Evolutionary conservation across 2,888 invertebrate species (phyloP).

Genomic region (Lasius fuliginosus): DNA sequence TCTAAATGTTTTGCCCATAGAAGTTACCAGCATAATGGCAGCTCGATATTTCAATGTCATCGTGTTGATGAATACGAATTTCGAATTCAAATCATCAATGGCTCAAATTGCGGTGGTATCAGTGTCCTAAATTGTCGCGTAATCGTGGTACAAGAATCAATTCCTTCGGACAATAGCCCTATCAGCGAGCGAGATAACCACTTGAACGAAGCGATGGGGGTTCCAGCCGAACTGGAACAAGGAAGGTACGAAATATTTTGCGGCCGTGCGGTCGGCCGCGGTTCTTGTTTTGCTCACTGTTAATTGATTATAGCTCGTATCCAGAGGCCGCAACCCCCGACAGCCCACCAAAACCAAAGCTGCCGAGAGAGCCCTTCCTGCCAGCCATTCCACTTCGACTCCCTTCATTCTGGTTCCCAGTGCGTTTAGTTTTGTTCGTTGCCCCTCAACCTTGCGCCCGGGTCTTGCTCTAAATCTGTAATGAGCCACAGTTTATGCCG

Average conservation of each 20-base stretch:
- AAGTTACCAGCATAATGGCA: background rate
- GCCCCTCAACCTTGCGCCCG: constrained; percentile 43
- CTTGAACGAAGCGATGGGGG: constrained; percentile 51
- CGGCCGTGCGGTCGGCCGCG: constrained; percentile 68
- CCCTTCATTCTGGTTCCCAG: constrained; percentile 54
- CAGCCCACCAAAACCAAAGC: constrained; percentile 74
- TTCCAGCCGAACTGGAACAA: constrained; percentile 64
- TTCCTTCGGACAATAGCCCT: constrained; percentile 39
- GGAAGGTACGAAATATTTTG: constrained; percentile 77
- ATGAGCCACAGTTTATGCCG: constrained; percentile 77
- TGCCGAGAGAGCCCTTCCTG: constrained; percentile 57
- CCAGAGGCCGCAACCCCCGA: constrained; percentile 68
- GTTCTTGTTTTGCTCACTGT: constrained; percentile 80
- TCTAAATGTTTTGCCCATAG: background rate
- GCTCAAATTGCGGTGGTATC: background rate
- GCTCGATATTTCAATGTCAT: background rate
- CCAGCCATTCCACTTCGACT: constrained; percentile 62
- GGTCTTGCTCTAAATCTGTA: constrained; percentile 78
- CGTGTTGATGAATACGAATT: background rate
- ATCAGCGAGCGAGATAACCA: constrained; percentile 41
- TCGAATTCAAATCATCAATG: background rate
- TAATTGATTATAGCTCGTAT: constrained; percentile 83
- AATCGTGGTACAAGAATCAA: constrained; percentile 43
- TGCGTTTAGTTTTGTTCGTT: constrained; percentile 69
- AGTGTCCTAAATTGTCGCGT: constrained; percentile 32